Base-by-base conservation (phyloP, 2,888 invertebrate genomes). In the Lagria hirta region DNA sequence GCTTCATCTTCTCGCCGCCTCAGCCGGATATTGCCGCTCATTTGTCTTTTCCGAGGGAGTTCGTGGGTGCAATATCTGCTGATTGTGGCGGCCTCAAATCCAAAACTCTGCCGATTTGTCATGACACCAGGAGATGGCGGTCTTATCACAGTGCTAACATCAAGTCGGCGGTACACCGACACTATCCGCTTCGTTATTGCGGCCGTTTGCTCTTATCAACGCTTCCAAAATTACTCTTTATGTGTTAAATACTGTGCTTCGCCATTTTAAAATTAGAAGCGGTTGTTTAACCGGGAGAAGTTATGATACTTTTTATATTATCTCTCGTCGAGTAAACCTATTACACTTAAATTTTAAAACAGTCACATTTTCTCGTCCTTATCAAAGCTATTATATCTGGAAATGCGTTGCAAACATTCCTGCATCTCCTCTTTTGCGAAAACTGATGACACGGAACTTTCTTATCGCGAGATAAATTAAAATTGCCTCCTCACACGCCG, bases 301-400 rank as follows among this genome's bases (percentile, higher is more conserved):
- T 68, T 68, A 68, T 65, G 65, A 64, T 62, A 64, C 63, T 65
- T 66, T 67, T 63, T 64, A 64, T 64, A 65, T 63, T 67, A 66
- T 66, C 67, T 66, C 64, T 52, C 57, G 58, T 61, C 60, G 66
- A 62, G 68, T 66, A 62, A 68, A 68, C 68, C 70, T 68, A 69
- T 69, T 68, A 68, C 65, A 66, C 68, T 70, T 69, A 69, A 68
- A 70, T 69, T 71, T 71, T 69, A 69, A 69, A 70, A 71, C 70
- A 65, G 66, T 67, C 68, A 68, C 70, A 70, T 69, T 70, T 70
- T 67, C 66, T 67, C 62, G 57, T 55, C 58, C 62, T 64, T 70
- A 70, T 70, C 70, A 49, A 44, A 35, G 54, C 64, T 64, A 66
- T 70, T 71, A 65, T 61, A 69, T 71, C 70, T 61, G 48, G 55